Evolutionary conservation across 37 sponge, comb jelly and placozoan species (phyloP).

Genomic region (Halisarca cf. caerulea): DNA sequence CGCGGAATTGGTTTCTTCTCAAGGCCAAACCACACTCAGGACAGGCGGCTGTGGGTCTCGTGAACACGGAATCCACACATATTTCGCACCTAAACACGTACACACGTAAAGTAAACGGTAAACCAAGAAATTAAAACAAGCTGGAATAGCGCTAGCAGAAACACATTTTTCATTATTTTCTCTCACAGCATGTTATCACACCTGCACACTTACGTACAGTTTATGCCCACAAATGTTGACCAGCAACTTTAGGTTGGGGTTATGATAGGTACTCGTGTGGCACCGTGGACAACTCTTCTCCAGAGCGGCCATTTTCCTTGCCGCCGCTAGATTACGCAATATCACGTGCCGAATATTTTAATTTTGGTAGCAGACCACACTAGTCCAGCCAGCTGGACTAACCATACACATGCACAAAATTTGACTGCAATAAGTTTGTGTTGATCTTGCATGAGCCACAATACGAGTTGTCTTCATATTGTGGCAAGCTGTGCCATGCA

Average conservation of each 20-base stretch:
- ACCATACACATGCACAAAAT: too few species aligned
- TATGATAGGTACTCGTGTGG: slow-evolving; percentile 89
- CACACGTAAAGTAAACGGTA: not conserved
- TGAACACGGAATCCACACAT: slow-evolving; percentile 90
- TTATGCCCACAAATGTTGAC: slow-evolving; percentile 97
- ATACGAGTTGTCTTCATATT: too few species aligned
- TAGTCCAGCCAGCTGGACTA: too few species aligned
- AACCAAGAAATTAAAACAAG: too few species aligned
- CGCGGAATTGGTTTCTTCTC: slow-evolving; percentile 73
- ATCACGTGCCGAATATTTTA: too few species aligned
- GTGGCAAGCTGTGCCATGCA: too few species aligned
- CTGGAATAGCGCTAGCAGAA: too few species aligned
- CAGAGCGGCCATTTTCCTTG: slow-evolving; percentile 34
- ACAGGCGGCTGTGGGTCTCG: slow-evolving; percentile 91
- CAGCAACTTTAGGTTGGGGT: slow-evolving; percentile 85
- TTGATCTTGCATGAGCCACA: too few species aligned
- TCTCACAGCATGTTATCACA: not conserved
- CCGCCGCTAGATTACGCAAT: not conserved
- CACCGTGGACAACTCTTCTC: slow-evolving; percentile 94
- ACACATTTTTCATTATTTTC: too few species aligned
- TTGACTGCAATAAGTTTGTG: too few species aligned
- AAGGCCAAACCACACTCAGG: slow-evolving; percentile 84
- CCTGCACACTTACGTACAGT: slow-evolving; percentile 35
- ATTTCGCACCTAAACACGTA: slow-evolving; percentile 71
- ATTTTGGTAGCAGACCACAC: too few species aligned